Evolutionary conservation across 2,888 invertebrate species (phyloP).

Genomic region (Phrixothrix hirtus): DNA sequence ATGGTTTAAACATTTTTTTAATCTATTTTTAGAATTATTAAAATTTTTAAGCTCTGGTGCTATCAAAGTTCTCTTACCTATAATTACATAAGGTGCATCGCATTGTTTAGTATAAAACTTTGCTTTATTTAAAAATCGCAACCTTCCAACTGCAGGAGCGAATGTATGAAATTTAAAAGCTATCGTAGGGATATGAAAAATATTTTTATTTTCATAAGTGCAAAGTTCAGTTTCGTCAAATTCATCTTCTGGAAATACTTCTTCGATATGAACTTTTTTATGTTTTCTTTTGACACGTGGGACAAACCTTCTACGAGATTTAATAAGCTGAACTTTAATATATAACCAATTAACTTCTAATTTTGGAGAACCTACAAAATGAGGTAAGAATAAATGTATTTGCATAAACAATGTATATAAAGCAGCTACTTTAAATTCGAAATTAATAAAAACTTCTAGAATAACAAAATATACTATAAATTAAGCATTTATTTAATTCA

Average conservation of each 20-base stretch:
- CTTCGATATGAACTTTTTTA: slow-evolving; percentile 20
- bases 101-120: slow-evolving; percentile 2
- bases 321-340: slow-evolving; percentile 29
- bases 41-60: slow-evolving; percentile 42
- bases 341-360: slow-evolving; percentile 30
- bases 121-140: slow-evolving; percentile 18
- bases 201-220: slow-evolving; percentile 13
- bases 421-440: no score
- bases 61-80: slow-evolving; percentile 47
- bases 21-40: slow-evolving; percentile 30
- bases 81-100: slow-evolving; percentile 7
- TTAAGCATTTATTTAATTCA: no score
- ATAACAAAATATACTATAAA: no score
- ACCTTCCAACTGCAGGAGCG: slow-evolving; percentile 22
- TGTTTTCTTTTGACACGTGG: slow-evolving; percentile 1
- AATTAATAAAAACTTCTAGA: no score
- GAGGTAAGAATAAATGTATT: no score
- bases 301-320: slow-evolving; percentile 12
- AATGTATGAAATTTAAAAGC: slow-evolving; percentile 21
- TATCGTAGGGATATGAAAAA: slow-evolving; percentile 14
- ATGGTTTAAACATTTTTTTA: slow-evolving; percentile 42
- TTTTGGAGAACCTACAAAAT: slow-evolving; percentile 25
- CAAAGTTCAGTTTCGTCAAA: slow-evolving; percentile 8
- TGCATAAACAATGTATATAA: no score
- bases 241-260: slow-evolving; percentile 23